Conservation (phyloP, 2,888 invertebrate genomes). For the Ommatoiulus sabulosus region DNA sequence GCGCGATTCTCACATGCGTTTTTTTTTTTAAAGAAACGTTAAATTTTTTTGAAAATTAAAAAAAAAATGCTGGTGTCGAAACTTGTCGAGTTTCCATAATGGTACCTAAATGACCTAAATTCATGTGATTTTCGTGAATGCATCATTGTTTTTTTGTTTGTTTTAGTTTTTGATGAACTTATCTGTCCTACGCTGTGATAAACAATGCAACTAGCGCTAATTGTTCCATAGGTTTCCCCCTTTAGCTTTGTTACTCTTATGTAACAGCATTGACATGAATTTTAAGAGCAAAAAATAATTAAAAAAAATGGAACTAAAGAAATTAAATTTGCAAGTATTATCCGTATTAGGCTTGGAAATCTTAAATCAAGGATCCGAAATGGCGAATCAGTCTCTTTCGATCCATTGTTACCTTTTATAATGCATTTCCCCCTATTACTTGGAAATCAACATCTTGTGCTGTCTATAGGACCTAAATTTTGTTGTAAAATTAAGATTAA, state of each 20-base stretch:
- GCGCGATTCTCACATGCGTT: no score
- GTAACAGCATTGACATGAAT: slow-evolving; percentile 41
- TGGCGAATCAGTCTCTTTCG: background rate
- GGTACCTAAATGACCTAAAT: background rate
- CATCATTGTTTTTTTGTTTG: background rate
- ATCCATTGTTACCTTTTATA: no score
- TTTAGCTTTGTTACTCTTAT: background rate
- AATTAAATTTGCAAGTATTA: background rate
- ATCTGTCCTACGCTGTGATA: slow-evolving; percentile 12
- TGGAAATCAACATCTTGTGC: background rate
- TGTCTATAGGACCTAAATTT: background rate
- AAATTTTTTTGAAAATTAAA: no score
- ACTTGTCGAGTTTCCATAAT: no score
- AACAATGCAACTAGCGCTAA: slow-evolving; percentile 6
- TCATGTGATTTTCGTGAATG: background rate
- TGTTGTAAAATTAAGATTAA: background rate
- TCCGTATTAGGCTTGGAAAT: background rate
- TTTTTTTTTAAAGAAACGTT: no score
- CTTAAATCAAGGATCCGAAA: background rate
- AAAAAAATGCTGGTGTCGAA: no score
- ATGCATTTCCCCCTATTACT: no score
- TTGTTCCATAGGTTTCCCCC: background rate
- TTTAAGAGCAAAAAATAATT: background rate
- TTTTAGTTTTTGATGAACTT: slow-evolving; percentile 8
- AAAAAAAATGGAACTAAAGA: slow-evolving; percentile 4